Conservation (phyloP, 2,888 invertebrate genomes). For the Sarcophaga variegata region DNA sequence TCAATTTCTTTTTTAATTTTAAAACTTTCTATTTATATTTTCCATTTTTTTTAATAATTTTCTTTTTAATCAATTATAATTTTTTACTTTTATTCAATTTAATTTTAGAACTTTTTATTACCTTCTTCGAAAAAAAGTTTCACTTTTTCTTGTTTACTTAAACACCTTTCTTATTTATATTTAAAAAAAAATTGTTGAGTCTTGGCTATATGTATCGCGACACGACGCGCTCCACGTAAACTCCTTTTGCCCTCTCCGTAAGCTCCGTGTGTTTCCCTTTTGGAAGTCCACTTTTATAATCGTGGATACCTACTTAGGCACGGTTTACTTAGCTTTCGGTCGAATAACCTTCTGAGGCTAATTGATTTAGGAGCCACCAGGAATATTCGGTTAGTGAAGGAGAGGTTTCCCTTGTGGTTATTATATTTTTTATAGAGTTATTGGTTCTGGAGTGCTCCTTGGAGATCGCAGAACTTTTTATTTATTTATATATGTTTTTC, state of each 20-base stretch:
- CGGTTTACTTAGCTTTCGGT: neutral
- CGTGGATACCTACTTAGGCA: neutral
- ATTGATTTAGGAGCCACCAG: no score
- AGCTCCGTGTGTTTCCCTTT: neutral
- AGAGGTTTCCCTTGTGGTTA: no score
- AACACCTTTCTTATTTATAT: neutral
- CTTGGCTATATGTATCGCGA: neutral
- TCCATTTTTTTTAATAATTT: no score
- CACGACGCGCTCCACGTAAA: neutral
- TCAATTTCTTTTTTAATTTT: neutral
- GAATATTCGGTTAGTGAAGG: no score
- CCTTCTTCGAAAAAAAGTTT: neutral
- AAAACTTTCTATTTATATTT: neutral
- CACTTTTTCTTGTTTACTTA: neutral
- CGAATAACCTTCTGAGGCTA: slow-evolving; percentile 10
- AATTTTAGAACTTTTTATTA: neutral
- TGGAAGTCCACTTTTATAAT: slow-evolving; percentile 12
- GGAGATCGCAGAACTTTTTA: no score
- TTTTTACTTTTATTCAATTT: neutral
- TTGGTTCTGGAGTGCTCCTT: no score
- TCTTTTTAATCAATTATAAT: neutral
- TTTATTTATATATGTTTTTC: no score
- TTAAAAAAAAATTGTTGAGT: neutral
- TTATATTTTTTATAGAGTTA: no score
- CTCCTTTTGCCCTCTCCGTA: neutral